Evolutionary conservation across 2,888 invertebrate genomes (phyloP).

Genomic region (Drosophila algonquin): DNA sequence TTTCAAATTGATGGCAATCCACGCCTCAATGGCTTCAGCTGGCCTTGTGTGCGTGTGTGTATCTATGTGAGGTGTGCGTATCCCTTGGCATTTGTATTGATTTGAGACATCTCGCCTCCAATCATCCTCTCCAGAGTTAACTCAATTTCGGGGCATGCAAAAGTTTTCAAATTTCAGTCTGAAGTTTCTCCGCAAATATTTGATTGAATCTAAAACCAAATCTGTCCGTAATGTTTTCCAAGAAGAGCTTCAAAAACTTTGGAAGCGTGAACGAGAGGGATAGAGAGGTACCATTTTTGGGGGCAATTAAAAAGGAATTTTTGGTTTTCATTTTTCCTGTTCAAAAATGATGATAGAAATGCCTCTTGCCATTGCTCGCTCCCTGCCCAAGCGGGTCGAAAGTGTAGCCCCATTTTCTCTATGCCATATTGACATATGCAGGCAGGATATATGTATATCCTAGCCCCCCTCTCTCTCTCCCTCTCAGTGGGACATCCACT

Average conservation of each 20-base stretch:
- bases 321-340: constrained; percentile 5
- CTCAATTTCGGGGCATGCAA: constrained; percentile 7
- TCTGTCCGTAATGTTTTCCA: not conserved
- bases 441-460: constrained; percentile 8
- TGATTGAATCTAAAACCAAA: not conserved
- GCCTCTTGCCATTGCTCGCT: not conserved
- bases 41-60: constrained; percentile 2
- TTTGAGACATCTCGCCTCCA: not conserved
- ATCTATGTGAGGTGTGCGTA: constrained; percentile 6
- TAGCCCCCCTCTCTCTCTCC: not conserved
- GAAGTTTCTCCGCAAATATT: constrained; percentile 12
- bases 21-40: not conserved
- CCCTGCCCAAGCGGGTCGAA: constrained; percentile 27
- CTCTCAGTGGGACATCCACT: constrained; percentile 8
- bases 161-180: constrained; percentile 15
- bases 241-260: not conserved
- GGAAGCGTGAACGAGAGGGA: not conserved
- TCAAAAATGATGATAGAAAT: constrained; percentile 29
- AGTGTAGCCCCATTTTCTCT: not conserved
- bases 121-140: constrained; percentile 19
- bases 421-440: constrained; percentile 30
- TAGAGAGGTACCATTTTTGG: constrained; percentile 15
- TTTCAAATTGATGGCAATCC: constrained; percentile 52
- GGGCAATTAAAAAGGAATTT: constrained; percentile 33
- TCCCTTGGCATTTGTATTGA: not conserved